phyloP scores from a whole-genome alignment of 1,140 invertebrate species.

The Helicoverpa zea region DNA sequence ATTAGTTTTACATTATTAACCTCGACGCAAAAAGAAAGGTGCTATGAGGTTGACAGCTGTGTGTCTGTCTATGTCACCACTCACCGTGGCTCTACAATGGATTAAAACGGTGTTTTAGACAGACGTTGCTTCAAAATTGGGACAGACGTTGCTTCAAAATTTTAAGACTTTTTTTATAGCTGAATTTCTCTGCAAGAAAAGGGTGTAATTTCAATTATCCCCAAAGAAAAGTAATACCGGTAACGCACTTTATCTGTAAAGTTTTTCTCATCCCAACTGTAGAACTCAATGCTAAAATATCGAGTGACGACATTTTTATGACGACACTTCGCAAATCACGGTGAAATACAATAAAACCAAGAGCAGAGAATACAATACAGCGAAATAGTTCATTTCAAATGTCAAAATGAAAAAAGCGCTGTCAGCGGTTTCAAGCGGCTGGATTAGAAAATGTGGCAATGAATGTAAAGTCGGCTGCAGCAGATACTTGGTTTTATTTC shows the following conservation, averaged over 20 bases:
- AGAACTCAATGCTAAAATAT: conserved; percentile 30
- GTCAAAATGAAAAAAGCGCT: conserved; percentile 47
- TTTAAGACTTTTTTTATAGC: neutral
- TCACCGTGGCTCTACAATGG: no score
- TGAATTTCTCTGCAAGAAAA: neutral
- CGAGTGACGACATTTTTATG: conserved; percentile 40
- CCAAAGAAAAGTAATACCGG: no score
- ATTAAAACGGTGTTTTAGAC: no score
- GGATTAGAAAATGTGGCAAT: conserved; percentile 48
- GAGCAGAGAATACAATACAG: neutral
- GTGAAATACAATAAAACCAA: conserved; percentile 37
- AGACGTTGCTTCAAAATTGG: no score
- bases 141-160: no score
- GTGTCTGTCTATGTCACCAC: no score
- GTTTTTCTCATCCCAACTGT: neutral
- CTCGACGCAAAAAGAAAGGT: no score
- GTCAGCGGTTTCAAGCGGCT: conserved; percentile 41
- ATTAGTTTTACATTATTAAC: no score
- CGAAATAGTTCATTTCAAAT: conserved; percentile 50
- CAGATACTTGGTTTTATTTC: conserved; percentile 34
- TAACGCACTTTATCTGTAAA: neutral
- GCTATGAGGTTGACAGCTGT: no score
- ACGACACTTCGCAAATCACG: conserved; percentile 14
- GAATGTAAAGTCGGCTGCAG: conserved; percentile 36
- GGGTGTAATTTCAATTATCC: neutral